Evolutionary conservation across 2,888 invertebrate species (phyloP).

Genomic region (Athrips mouffetella): DNA sequence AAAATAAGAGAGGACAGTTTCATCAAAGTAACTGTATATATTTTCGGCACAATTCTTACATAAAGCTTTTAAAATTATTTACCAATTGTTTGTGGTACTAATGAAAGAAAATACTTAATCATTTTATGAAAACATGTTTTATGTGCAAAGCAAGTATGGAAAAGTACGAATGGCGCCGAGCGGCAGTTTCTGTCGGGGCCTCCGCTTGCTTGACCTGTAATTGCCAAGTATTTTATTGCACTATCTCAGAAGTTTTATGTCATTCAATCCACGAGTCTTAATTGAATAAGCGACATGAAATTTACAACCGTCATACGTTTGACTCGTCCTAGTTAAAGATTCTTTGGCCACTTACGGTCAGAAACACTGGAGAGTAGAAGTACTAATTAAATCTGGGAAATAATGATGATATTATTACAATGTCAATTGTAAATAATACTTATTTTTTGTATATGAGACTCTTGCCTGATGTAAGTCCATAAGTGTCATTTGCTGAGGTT

Average conservation of each 20-base stretch:
- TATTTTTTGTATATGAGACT: no score
- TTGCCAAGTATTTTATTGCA: conserved; percentile 72
- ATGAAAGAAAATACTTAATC: neutral
- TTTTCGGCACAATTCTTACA: no score
- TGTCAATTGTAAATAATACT: no score
- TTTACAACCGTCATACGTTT: conserved; percentile 70
- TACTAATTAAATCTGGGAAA: no score
- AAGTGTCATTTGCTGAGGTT: no score
- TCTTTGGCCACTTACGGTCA: conserved; percentile 37
- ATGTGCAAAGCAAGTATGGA: neutral
- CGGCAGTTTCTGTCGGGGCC: conserved; percentile 29
- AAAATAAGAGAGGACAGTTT: conserved; percentile 11
- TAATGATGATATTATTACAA: no score
- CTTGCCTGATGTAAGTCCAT: no score
- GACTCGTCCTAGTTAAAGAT: conserved; percentile 55
- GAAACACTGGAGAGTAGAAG: neutral
- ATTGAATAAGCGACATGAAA: conserved; percentile 73
- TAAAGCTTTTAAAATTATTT: no score
- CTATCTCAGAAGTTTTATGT: conserved; percentile 72
- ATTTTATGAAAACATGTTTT: conserved; percentile 1
- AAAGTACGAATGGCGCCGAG: neutral
- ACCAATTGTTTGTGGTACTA: no score
- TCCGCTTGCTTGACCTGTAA: conserved; percentile 62
- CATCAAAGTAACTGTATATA: conserved; percentile 9
- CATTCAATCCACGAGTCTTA: conserved; percentile 72